Conservation (phyloP, 1,140 invertebrate genomes). For the Panagrolaimus sp. region DNA sequence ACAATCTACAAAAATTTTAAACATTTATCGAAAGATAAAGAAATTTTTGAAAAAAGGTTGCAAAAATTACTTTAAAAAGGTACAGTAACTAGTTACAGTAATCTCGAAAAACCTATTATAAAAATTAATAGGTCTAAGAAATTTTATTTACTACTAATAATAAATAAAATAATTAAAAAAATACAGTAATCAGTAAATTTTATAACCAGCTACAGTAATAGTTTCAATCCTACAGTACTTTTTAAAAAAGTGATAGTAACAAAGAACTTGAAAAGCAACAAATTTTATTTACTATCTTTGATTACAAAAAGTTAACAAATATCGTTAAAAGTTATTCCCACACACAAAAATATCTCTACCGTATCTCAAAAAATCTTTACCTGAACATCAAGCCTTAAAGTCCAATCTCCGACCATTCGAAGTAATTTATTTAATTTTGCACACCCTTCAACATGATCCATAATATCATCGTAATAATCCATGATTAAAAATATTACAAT, state of each 20-base stretch:
- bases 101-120: constrained; percentile 1
- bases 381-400: constrained; percentile 48
- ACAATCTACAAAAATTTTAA: constrained; percentile 43
- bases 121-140: too few species aligned
- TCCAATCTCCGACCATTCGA: constrained; percentile 49
- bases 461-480: constrained; percentile 2
- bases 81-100: not conserved
- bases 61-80: not conserved
- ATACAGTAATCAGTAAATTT: too few species aligned
- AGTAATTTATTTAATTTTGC: constrained; percentile 49
- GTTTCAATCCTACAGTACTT: too few species aligned
- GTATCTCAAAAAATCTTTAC: constrained; percentile 17
- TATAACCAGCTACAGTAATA: too few species aligned
- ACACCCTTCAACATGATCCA: constrained; percentile 32
- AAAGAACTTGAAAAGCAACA: too few species aligned
- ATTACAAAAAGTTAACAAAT: too few species aligned
- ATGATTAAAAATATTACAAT: too few species aligned
- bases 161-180: too few species aligned
- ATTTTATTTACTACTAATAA: too few species aligned
- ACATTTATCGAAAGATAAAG: not conserved
- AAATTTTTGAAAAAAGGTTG: not conserved
- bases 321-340: too few species aligned
- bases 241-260: too few species aligned
- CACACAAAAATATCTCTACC: constrained; percentile 1
- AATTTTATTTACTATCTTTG: constrained; percentile 2